Base-by-base conservation (phyloP, 92 coral and sea anemone species). In the Virgularia gustaviana region DNA sequence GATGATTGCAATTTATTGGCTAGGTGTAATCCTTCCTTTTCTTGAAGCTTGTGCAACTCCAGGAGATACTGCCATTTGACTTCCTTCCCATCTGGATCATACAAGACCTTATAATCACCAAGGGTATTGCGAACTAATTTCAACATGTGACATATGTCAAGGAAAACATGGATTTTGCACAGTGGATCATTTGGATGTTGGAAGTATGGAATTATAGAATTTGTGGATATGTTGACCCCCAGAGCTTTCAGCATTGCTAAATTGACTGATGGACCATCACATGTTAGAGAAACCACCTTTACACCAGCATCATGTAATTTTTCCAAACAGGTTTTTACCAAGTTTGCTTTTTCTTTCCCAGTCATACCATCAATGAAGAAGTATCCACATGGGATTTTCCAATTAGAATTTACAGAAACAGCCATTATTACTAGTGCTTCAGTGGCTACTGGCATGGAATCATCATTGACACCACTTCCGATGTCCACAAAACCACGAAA, bases 221-320 rank as follows among this genome's bases (percentile, higher is more conserved):
- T 39, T 8, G 18, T 13, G 20, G 18, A 22, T 36, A 73, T 11
- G 22, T 23, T 73, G 1, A 36, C 78, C 1, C 71, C 71, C 4
- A 74, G 59, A 0, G n/a, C 44, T 47, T 56, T 74, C n/a, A 74
- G 1, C 71, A 74, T 74, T 4, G 79, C 34, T 16, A 41, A 16
- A 30, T 74, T 45, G 57, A 23, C 37, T 1, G 56, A 0, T 4
- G 78, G 78, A 73, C 78, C 78, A 73, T 73, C 78, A 22, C 78
- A 73, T 33, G 55, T 73, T 11, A 73, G 23, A 3, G 67, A 57
- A 0, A 57, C 78, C 1, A 58, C 57, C 18, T 57, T 57, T 12
- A 70, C 75, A 0, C 76, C 79, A 18, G n/a, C 39, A 59, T 73
- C 79, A 49, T 59, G 57, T 31, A 57, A 43, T 44, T 73, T 73